Base-by-base conservation (phyloP, 2,113 vertebrate genomes). In the Falcunculus frontatus region DNA sequence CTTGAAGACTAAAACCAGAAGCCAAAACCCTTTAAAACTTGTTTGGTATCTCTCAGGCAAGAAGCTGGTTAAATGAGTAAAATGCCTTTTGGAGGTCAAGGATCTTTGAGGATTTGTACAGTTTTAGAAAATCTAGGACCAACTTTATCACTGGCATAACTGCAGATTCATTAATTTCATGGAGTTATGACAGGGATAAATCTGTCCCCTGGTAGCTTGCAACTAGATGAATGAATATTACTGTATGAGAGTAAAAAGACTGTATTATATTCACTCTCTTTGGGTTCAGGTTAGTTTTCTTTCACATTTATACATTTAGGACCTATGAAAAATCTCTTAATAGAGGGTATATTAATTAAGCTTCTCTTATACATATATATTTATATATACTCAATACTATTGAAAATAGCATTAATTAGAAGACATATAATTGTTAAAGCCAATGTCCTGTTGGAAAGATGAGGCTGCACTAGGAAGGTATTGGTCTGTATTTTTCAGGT, bases 401-500 rank as follows among this genome's bases (percentile, higher is more conserved):
- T 68, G 62, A 84, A 88, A 96, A 84, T 6, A 87, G 47, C 44
- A 75, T 91, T 89, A 91, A 96, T 96, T 92, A 94, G 41, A 73
- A 91, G 55, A 41, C 4, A 21, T 32, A 5, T 50, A 81, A 67
- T 76, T 93, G 70, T 89, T 92, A 90, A 92, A 93, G 68, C n/a
- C 1, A 5, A 57, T 93, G 47, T 67, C 72, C 89, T 88, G 27
- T 62, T 37, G 44, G 59, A 68, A 84, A 89, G 81, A 57, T 12
- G 56, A 72, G 39, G 80, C 55, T 84, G 84, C 44, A 60, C 33
- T 49, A 82, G 37, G 33, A 89, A 95, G 62, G 77, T 93, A 94
- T 94, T 87, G 68, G 62, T 73, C 37, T 82, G 41, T 44, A 63
- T 89, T 94, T 95, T 97, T 97, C 91, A 96, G 90, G 97, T 97